phyloP scores from a whole-genome alignment of 2,888 invertebrate genomes.

The Leptinotarsa tumamoca region DNA sequence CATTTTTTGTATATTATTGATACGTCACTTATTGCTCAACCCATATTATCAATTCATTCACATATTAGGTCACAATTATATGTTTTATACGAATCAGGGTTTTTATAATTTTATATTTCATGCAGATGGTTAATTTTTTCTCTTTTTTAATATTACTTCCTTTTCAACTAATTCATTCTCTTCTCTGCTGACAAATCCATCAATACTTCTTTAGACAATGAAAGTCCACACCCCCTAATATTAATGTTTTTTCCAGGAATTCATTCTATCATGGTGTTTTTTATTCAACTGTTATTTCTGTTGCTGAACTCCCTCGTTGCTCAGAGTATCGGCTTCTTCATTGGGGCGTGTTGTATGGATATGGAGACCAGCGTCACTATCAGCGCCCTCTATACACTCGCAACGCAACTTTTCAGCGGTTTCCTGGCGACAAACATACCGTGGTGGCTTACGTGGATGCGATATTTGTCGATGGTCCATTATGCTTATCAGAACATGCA shows the following conservation, averaged over 20 bases:
- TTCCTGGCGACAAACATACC: conserved; percentile 82
- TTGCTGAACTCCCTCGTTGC: conserved; percentile 80
- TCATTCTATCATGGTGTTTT: conserved; percentile 75
- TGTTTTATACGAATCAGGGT: too few species aligned
- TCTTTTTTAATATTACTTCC: too few species aligned
- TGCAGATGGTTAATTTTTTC: too few species aligned
- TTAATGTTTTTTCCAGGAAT: conserved; percentile 60
- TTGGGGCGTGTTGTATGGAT: conserved; percentile 82
- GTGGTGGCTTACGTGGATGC: conserved; percentile 79
- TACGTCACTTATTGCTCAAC: too few species aligned
- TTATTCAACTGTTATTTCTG: conserved; percentile 76
- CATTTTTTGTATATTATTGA: too few species aligned
- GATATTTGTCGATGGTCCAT: conserved; percentile 81
- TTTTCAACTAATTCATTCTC: too few species aligned
- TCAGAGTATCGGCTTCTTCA: conserved; percentile 83
- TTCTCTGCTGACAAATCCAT: neutral
- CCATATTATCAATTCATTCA: too few species aligned
- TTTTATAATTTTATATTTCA: too few species aligned
- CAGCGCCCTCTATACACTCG: conserved; percentile 81
- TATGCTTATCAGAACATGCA: conserved; percentile 87
- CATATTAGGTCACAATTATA: too few species aligned
- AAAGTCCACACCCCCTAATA: too few species aligned
- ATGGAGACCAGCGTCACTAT: conserved; percentile 83
- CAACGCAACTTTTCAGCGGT: conserved; percentile 81
- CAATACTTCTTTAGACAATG: conserved; percentile 30